A percentile compares a stretch with the other conserved stretches of the same genome.
Conservation (phyloP, 2,888 invertebrate species). For the Parnassius glacialis region DNA sequence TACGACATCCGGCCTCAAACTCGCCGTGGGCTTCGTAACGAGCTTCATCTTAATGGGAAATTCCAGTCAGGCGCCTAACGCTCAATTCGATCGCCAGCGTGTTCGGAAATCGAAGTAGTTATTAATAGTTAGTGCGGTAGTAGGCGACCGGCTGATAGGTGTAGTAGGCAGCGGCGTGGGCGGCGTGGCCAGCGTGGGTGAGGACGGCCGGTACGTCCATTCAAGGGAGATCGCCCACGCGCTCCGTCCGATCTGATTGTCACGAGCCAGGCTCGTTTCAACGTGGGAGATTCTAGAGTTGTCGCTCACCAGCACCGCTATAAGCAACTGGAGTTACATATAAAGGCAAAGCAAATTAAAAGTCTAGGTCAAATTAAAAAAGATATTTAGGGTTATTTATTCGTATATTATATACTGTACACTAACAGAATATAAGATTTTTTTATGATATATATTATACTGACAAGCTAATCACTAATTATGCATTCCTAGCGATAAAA, state of each 20-base stretch:
- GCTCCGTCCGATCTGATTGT: constrained; percentile 54
- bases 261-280: constrained; percentile 47
- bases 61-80: constrained; percentile 27
- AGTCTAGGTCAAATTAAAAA: too few species aligned
- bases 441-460: too few species aligned
- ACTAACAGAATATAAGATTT: too few species aligned
- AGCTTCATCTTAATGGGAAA: constrained; percentile 26
- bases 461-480: too few species aligned
- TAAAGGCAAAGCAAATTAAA: too few species aligned
- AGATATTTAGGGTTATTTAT: too few species aligned
- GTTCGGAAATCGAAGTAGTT: constrained; percentile 54
- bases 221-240: constrained; percentile 63
- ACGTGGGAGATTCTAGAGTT: constrained; percentile 38
- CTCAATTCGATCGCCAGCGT: constrained; percentile 45
- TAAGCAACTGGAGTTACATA: not conserved
- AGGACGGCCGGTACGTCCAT: constrained; percentile 58
- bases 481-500: too few species aligned
- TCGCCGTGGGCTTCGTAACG: not conserved
- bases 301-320: constrained; percentile 9
- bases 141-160: constrained; percentile 32
- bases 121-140: constrained; percentile 37
- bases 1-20: constrained; percentile 8
- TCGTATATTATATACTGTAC: too few species aligned
- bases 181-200: constrained; percentile 45
- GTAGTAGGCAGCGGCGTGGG: constrained; percentile 40